Evolutionary conservation across 2,797 vertebrate species (phyloP).

Genomic region (Xyrichtys novacula): DNA sequence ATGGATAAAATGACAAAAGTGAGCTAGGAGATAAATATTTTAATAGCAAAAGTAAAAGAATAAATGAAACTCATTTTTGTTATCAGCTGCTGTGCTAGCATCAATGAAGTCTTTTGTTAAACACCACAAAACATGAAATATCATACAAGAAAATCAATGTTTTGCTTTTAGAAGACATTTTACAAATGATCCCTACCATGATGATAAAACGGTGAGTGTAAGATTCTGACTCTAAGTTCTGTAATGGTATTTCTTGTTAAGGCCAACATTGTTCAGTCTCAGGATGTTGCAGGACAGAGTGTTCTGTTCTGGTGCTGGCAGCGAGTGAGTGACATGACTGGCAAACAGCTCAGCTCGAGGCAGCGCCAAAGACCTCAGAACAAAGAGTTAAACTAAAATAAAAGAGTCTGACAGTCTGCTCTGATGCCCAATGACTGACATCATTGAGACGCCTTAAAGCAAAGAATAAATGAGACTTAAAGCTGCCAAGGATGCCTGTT

Average conservation of each 20-base stretch:
- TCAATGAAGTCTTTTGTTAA: too few species aligned
- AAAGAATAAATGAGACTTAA: too few species aligned
- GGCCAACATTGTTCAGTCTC: not conserved
- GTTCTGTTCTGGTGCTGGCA: not conserved
- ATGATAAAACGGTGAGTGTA: not conserved
- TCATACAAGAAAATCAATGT: too few species aligned
- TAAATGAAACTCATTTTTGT: too few species aligned
- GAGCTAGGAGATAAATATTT: too few species aligned
- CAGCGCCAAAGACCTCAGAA: constrained; percentile 12
- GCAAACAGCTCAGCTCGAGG: constrained; percentile 57
- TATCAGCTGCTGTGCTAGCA: too few species aligned
- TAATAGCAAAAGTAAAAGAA: too few species aligned
- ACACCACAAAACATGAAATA: too few species aligned
- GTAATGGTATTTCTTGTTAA: not conserved
- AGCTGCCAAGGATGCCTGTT: too few species aligned
- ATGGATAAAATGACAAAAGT: too few species aligned
- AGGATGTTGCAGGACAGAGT: not conserved
- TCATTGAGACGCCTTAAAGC: not conserved
- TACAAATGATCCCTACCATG: too few species aligned
- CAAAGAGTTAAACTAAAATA: constrained; percentile 24
- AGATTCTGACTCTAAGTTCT: not conserved
- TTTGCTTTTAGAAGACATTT: too few species aligned
- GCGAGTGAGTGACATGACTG: constrained; percentile 55
- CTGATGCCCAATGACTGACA: constrained; percentile 30
- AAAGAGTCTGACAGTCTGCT: constrained; percentile 13